Base-by-base conservation (phyloP, 2,113 vertebrate species). In the Lepisosteus osseus region DNA sequence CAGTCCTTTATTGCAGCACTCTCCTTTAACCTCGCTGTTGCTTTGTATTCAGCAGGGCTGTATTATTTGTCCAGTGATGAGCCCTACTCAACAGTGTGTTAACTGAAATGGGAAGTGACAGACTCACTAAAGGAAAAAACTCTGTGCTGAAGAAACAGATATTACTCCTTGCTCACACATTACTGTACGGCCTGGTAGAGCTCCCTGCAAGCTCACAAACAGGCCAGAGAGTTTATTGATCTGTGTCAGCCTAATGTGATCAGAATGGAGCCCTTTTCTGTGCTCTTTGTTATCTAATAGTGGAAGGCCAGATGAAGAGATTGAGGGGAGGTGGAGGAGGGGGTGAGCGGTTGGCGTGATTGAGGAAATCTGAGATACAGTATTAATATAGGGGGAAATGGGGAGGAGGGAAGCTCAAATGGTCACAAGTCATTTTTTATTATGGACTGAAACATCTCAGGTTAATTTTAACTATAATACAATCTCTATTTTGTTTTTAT, bases 81-180 rank as follows among this genome's bases (percentile, higher is more conserved):
- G 86, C 82, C 83, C 73, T 81, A 76, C 84, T 86, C 89, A 86
- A 70, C 76, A 78, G 84, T 86, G 83, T 92, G 92, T 94, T 94
- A 93, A 88, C 86, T 68, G 75, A 90, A 95, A 96, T 95, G 78
- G 85, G 88, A 95, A 95, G 91, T 95, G 94, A 95, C 94, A 95
- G 90, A 89, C 88, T 91, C 89, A 91, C 89, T 91, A 88, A 90
- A 84, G 86, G 86, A 90, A 94, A 29, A 93, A 93, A 90, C 84
- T 90, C 83, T 76, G 3, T 86, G 86, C 83, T 84, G 80, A 72
- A 90, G 84, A 89, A 89, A 85, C 83, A 85, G 84, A 89, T 91
- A 93, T 88, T 86, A 83, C 83, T 86, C 77, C 76, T 80, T 80
- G 86, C 83, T 87, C 85, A 77, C 68, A 80, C 82, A 89, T 85